Conservation (phyloP, 2,797 vertebrate species). For the Otolemur crassicaudatus region DNA sequence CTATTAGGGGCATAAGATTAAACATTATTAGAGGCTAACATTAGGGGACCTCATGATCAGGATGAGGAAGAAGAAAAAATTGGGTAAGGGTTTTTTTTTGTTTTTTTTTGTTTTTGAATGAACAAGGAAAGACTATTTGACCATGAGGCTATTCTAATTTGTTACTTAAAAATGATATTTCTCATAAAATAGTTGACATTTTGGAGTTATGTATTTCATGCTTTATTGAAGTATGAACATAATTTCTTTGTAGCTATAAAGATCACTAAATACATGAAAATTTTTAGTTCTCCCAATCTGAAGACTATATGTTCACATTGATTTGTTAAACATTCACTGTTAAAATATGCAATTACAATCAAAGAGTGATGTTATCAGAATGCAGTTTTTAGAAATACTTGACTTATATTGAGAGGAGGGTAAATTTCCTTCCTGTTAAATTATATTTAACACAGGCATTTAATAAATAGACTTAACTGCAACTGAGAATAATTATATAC, state of each 20-base stretch:
- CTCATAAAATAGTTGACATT: constrained; percentile 39
- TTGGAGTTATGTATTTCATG: constrained; percentile 68
- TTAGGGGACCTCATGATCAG: neutral
- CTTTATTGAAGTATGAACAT: constrained; percentile 67
- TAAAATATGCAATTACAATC: constrained; percentile 60
- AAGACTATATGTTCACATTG: neutral
- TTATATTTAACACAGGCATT: constrained; percentile 54
- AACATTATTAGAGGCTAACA: neutral
- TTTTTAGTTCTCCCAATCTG: neutral
- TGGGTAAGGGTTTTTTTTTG: constrained; percentile 41
- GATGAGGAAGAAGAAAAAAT: constrained; percentile 48
- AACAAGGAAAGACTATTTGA: neutral
- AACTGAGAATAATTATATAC: constrained; percentile 55
- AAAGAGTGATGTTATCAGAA: constrained; percentile 30
- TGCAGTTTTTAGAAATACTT: neutral
- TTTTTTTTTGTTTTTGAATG: constrained; percentile 54
- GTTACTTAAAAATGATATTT: constrained; percentile 63
- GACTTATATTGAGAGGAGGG: constrained; percentile 35
- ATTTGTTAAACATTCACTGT: constrained; percentile 48
- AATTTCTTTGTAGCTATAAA: constrained; percentile 39
- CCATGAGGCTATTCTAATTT: constrained; percentile 40
- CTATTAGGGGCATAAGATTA: neutral
- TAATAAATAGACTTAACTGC: constrained; percentile 55
- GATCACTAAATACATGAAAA: neutral
- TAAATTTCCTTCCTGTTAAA: constrained; percentile 42